A percentile compares a stretch with the other conserved stretches of the same genome.
phyloP scores from a whole-genome alignment of 1,140 invertebrate species.

The Aphidius gifuensis region DNA sequence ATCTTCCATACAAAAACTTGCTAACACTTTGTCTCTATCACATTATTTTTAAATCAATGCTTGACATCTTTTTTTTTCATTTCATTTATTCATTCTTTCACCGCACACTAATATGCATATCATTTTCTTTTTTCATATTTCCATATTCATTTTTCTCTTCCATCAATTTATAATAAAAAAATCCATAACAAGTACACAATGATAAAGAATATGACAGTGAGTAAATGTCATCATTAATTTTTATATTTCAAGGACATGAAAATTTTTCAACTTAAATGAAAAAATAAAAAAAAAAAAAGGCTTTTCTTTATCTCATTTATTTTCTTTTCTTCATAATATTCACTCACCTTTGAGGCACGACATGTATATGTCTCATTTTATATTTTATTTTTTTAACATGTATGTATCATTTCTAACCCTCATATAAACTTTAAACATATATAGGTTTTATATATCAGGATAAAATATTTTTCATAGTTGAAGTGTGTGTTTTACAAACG shows the following conservation, averaged over 20 bases:
- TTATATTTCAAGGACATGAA: too few species aligned
- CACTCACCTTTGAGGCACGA: too few species aligned
- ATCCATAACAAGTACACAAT: too few species aligned
- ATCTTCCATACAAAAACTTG: constrained; percentile 1
- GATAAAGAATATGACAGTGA: too few species aligned
- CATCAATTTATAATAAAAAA: too few species aligned
- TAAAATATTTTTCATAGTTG: constrained; percentile 25
- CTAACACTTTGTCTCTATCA: constrained; percentile 6
- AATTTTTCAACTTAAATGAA: too few species aligned
- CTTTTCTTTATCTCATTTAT: not conserved
- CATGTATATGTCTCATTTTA: constrained; percentile 5
- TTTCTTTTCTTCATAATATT: too few species aligned
- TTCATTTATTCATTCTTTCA: too few species aligned
- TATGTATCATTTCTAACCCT: constrained; percentile 20
- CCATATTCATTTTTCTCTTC: not conserved
- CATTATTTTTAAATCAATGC: constrained; percentile 6
- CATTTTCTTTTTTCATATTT: constrained; percentile 8
- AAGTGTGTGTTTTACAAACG: constrained; percentile 21
- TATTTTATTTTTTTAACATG: constrained; percentile 4
- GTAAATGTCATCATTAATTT: too few species aligned
- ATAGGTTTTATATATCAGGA: too few species aligned
- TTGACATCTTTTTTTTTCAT: not conserved
- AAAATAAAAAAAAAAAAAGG: too few species aligned
- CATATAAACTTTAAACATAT: not conserved
- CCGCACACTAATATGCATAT: too few species aligned